These are phyloP conservation scores for Leucophenga varia DNA, from an alignment of 1,140 invertebrate genomes.

Conservation along the genomic window DNA sequence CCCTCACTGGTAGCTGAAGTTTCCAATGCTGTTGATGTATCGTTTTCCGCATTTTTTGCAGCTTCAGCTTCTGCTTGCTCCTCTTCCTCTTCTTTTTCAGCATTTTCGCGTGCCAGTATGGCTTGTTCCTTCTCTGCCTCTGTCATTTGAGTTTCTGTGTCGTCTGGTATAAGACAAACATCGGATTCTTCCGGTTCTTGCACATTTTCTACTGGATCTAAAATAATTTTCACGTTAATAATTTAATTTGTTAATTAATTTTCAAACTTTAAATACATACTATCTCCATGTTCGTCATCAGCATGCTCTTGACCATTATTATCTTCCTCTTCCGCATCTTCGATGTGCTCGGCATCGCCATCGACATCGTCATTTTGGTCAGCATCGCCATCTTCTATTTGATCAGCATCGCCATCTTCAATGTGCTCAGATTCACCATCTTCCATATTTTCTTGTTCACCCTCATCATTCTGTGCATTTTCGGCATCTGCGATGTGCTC, in stretches of 20 bases:
- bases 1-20: constrained; percentile 10
- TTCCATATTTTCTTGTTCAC: too few relatives aligned
- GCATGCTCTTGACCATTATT: neutral
- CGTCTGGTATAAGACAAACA: constrained; percentile 51
- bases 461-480: constrained; percentile 37
- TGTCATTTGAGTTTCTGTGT: constrained; percentile 63
- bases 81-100: constrained; percentile 50
- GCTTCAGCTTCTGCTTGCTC: constrained; percentile 27
- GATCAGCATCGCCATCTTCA: constrained; percentile 11
- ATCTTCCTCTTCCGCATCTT: constrained; percentile 14
- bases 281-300: constrained; percentile 41
- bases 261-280: constrained; percentile 12
- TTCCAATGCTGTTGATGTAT: constrained; percentile 3
- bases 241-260: neutral
- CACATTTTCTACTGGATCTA: constrained; percentile 46
- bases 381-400: constrained; percentile 8
- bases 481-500: constrained; percentile 13
- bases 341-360: constrained; percentile 18
- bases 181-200: constrained; percentile 50
- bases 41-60: constrained; percentile 21
- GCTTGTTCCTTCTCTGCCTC: constrained; percentile 65
- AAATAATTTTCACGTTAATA: neutral
- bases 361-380: constrained; percentile 19
- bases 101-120: constrained; percentile 60
- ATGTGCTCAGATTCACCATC: constrained; percentile 22